Evolutionary conservation across 2,113 vertebrate genomes (phyloP), one percentile per base, ranked within the genome.

Genomic region (Gambusia affinis): DNA sequence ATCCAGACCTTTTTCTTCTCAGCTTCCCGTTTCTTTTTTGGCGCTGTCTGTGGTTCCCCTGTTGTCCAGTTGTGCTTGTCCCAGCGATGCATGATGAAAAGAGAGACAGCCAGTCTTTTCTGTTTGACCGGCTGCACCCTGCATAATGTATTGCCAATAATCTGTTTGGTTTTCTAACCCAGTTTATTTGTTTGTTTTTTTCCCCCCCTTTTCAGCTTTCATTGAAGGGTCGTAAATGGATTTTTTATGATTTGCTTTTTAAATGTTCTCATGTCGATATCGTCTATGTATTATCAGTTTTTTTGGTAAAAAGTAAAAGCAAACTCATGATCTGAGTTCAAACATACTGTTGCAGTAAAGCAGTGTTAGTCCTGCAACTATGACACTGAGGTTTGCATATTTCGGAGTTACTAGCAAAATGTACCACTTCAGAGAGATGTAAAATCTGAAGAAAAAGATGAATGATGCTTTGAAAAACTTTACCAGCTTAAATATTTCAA

Each of bases 61-160:
- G 76, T 76, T 19, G 44, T 83, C 78, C 62, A 57, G 0, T 77
- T 83, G 64, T 90, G 83, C 91, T 84, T 85, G 85, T 84, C 70
- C 82, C 67, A 70, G 31, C 31, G 37, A 84, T 92, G 92, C 93
- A 94, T 93, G 92, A 89, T 28, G 28, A 82, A 87, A 71, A 87
- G 64, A 87, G 24, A 68, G 72, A 76, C 61, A 3, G 78, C 75
- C 78, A 66, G 73, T 74, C 70, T 81, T 75, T 61, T 70, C 61
- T 87, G 24, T 80, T 66, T 73, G 71, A 88, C 84, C 69, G 72
- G 62, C 81, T 81, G 70, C 51, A 62, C 33, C 74, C 71, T 82
- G 67, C 85, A 78, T 74, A 75, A 35, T 72, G 60, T 83, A 27
- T 57, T 73, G 77, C 77, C 28, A 70, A 33, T 84, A 86, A 90